phyloP scores from a whole-genome alignment of 2,113 vertebrate species.

The Oxygymnocypris stewartii region DNA sequence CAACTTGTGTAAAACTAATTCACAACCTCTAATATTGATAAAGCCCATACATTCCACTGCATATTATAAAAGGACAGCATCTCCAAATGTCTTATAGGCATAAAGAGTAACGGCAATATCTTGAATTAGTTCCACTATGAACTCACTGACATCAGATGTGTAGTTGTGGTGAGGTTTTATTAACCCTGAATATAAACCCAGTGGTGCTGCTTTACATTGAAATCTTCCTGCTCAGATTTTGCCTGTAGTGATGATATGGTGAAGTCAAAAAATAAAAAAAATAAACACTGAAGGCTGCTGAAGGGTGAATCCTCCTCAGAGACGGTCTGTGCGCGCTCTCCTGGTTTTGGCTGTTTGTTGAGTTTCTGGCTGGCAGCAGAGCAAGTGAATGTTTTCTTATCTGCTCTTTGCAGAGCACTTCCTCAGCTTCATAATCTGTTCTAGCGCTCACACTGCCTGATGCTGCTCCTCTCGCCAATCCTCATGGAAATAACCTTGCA shows the following conservation, averaged over 20 bases:
- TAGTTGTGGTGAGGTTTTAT: not conserved
- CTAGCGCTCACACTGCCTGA: slow-evolving; percentile 71
- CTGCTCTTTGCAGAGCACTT: slow-evolving; percentile 75
- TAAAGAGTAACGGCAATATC: not conserved
- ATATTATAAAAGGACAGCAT: not conserved
- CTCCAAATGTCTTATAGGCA: not conserved
- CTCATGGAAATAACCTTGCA: slow-evolving; percentile 71
- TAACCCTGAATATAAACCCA: not conserved
- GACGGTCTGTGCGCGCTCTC: not conserved
- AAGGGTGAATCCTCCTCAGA: slow-evolving; percentile 36
- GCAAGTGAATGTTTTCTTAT: slow-evolving; percentile 71
- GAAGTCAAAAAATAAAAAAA: slow-evolving; percentile 42
- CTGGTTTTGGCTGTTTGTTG: slow-evolving; percentile 69
- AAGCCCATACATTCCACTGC: too few relatives aligned
- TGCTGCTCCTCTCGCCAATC: slow-evolving; percentile 62
- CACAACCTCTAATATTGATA: too few relatives aligned
- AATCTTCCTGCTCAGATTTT: not conserved
- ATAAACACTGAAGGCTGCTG: slow-evolving; percentile 30
- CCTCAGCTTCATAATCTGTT: slow-evolving; percentile 78
- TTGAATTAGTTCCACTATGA: not conserved
- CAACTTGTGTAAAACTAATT: too few relatives aligned
- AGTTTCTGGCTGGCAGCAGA: slow-evolving; percentile 74
- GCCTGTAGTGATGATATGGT: slow-evolving; percentile 11
- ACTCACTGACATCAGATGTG: not conserved
- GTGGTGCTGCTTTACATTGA: not conserved